These are phyloP conservation scores for Heliconius hermathena DNA, from an alignment of 1,140 invertebrate species.

Conservation along the genomic window DNA sequence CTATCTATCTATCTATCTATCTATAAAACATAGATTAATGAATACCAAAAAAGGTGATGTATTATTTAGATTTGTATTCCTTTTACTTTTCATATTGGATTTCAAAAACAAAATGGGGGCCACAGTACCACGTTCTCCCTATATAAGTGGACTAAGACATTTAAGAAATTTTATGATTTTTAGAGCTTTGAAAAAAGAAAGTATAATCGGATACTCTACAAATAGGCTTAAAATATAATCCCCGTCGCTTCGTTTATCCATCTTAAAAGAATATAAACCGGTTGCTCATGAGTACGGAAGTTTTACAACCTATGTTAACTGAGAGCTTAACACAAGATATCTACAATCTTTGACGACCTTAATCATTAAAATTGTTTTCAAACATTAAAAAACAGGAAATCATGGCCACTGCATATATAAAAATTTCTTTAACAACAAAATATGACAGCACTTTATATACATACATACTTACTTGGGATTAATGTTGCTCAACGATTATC, in stretches of 20 bases:
- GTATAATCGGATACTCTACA: neutral
- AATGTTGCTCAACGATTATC: neutral
- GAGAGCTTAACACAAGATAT: neutral
- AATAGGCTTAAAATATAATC: neutral
- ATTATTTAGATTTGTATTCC: too few relatives aligned
- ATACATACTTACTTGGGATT: neutral
- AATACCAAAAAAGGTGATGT: too few relatives aligned
- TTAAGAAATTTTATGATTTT: neutral
- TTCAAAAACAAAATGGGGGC: too few relatives aligned
- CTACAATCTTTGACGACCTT: neutral
- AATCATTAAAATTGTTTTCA: slow-evolving; percentile 5
- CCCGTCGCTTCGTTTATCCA: neutral
- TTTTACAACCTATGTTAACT: slow-evolving; percentile 6
- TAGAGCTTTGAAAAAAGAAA: neutral
- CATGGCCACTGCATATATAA: neutral
- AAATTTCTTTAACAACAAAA: neutral
- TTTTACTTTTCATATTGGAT: too few relatives aligned
- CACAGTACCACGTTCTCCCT: too few relatives aligned
- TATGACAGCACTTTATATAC: neutral
- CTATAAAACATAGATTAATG: too few relatives aligned
- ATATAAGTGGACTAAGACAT: neutral
- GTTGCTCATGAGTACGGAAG: neutral
- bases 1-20: too few relatives aligned
- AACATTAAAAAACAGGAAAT: neutral
- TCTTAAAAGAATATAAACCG: neutral